Evolutionary conservation across 2,797 vertebrate genomes (phyloP), one percentile per base, ranked within the genome.

Genomic region (Propithecus perrieri): DNA sequence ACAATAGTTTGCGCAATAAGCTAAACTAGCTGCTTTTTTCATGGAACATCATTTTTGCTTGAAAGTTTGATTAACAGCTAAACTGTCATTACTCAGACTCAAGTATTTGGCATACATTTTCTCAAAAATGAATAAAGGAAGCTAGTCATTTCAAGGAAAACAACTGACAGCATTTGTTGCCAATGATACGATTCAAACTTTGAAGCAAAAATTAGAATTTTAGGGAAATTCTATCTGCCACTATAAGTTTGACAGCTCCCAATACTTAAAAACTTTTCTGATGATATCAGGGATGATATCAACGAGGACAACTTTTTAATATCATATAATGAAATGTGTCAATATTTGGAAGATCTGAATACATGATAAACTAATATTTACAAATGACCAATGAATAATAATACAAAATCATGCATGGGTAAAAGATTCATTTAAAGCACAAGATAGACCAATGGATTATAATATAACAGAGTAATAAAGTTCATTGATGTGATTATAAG

Each of bases 41-140:
- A 35, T 6, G 14, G 30, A 85, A 61, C 13, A 26, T 35, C 38
- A 38, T 61, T 94, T 95, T 67, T 75, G 53, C 69, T 75, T 46
- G 18, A 96, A 67, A 76, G 33, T 75, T 72, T 89, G 48, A 96
- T 79, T 46, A 80, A 83, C 30, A 84, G 53, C 43, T 63, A 83
- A 87, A 90, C 12, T 46, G 69, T 53, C 41, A 26, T 38, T 91
- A 81, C 50, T 46, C 26, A 50, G n/a, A 87, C 11, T 43, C 7
- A 48, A n/a, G 71, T 80, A 69, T 84, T 65, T 72, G 63, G 80
- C 33, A 65, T 35, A 55, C 3, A 35, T 55, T 75, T 83, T 80
- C 87, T 85, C 69, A 83, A 75, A 90, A 69, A 72, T 30, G 41
- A 94, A 69, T 85, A 59, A 86, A 79, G 33, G 65, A 41, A 83